Base-by-base conservation (phyloP, 2,797 vertebrate genomes). In the Tamandua tetradactyla region DNA sequence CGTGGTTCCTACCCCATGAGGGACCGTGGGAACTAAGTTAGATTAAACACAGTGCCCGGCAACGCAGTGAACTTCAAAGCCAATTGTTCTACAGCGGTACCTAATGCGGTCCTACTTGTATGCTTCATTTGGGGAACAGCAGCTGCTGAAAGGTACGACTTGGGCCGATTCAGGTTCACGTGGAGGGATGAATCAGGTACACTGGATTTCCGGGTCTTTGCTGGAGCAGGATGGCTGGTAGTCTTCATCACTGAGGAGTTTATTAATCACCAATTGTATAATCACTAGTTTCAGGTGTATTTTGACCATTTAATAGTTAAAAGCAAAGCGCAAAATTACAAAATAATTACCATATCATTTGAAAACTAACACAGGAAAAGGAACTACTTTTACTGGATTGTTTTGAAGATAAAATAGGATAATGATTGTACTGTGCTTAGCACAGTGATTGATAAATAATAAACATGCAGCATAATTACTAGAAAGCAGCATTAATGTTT, bases 1-100 rank as follows among this genome's bases (percentile, higher is more conserved):
- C 3, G 6, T 2, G n/a, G 3, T n/a, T 27, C 8, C 11, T 66
- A 25, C 6, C 32, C 15, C 13, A 17, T 32, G 14, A 1, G 47
- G 4, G 17, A 59, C 22, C 49, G 37, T 18, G 23, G 44, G 9
- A 49, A 2, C 30, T 76, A 64, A 64, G 37, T 3, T 27, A 55
- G 22, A 5, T 27, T 57, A 82, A 15, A 25, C 15, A n/a, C 18
- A 64, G 44, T 47, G 44, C 44, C 44, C 11, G 11, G 44, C 66
- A 74, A 25, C 9, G 47, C 3, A 11, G 12, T 64, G 15, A 40
- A 27, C 32, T 1, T 59, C 22, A 57, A 66, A 23, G 8, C 9
- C 32, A 12, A 20, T 20, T 66, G 1, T 37, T 59, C 30, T 37
- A 6, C 11, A 61, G 23, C 11, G 7, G 44, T 47, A 11, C 7